phyloP scores from a whole-genome alignment of 2,113 vertebrate genomes.

The Bubalus kerabau region DNA sequence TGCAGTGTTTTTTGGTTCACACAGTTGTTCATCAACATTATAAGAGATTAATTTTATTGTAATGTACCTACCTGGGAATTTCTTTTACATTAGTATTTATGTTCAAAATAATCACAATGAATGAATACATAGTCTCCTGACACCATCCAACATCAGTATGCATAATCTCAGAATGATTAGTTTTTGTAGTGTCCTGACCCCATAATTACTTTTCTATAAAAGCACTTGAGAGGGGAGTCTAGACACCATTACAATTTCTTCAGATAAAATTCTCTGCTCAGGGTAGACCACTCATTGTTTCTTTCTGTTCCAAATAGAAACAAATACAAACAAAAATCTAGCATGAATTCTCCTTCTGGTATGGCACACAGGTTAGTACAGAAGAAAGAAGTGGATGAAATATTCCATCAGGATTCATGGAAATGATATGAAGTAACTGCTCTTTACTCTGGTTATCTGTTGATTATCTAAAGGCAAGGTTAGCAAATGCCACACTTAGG shows the following conservation, averaged over 20 bases:
- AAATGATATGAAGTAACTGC: not conserved
- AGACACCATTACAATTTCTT: not conserved
- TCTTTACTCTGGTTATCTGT: not conserved
- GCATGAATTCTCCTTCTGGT: not conserved
- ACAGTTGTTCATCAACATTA: not conserved
- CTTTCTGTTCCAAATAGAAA: not conserved
- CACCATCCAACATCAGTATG: not conserved
- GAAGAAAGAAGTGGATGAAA: not conserved
- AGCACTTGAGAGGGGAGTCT: not conserved
- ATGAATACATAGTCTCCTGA: not conserved
- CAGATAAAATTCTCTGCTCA: not conserved
- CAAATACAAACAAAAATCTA: not conserved
- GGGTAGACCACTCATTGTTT: not conserved
- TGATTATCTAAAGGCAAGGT: not conserved
- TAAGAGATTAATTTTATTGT: not conserved
- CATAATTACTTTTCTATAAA: not conserved
- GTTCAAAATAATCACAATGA: not conserved
- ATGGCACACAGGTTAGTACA: not conserved
- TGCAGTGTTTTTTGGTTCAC: not conserved
- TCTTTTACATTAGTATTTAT: not conserved
- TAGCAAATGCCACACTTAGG: not conserved
- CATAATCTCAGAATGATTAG: not conserved
- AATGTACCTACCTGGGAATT: not conserved
- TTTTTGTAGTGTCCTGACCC: not conserved
- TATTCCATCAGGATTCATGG: not conserved